phyloP scores from a whole-genome alignment of 2,113 vertebrate species.

The Lanius collurio region DNA sequence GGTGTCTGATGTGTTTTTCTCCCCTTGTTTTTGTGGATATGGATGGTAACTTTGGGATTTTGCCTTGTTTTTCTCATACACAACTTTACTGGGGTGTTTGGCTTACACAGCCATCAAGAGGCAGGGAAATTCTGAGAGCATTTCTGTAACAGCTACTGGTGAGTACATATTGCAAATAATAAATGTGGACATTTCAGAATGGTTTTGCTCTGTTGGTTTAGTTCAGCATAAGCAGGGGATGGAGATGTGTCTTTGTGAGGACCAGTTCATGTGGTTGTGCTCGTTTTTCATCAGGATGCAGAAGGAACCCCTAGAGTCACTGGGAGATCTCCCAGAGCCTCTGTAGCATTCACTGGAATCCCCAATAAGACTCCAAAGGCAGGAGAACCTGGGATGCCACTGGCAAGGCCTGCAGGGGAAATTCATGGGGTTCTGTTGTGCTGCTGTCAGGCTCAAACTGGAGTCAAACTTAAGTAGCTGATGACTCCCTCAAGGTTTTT shows the following conservation, averaged over 20 bases:
- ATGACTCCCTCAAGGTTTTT: neutral
- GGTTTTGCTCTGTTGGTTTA: neutral
- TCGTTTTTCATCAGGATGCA: neutral
- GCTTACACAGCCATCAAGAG: neutral
- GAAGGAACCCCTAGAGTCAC: neutral
- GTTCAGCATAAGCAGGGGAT: neutral
- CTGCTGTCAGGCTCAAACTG: neutral
- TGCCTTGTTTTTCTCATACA: neutral
- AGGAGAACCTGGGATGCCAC: neutral
- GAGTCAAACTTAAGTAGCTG: neutral
- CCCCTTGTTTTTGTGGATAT: neutral
- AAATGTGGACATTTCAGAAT: neutral
- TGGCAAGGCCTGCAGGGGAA: neutral
- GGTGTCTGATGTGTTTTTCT: neutral
- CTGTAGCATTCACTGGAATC: neutral
- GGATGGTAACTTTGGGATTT: neutral
- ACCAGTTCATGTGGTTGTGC: neutral
- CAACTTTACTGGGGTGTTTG: neutral
- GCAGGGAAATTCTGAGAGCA: neutral
- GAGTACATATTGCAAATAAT: neutral
- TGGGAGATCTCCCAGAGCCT: neutral
- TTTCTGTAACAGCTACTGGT: neutral
- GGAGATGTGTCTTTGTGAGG: neutral
- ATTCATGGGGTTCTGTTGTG: neutral
- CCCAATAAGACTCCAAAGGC: neutral